Base-by-base conservation (phyloP, 2,888 invertebrate genomes). In the Coleophora deauratella region DNA sequence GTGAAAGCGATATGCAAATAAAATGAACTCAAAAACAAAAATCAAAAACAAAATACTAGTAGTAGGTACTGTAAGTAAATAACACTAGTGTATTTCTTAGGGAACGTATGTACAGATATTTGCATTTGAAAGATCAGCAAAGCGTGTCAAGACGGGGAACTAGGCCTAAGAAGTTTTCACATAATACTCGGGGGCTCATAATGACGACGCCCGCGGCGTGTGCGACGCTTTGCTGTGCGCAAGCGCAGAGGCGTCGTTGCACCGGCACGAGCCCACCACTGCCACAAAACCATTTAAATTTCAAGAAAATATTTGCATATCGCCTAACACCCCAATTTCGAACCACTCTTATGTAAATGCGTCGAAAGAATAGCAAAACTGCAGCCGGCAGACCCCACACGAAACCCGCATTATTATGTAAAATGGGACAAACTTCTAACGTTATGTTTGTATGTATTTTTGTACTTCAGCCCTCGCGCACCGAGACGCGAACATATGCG, bases 301-400 rank as follows among this genome's bases (percentile, higher is more conserved):
- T 72, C 57, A 72, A 75, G 67, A 66, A 81, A 80, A 82, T 82
- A 84, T 84, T 85, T 85, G 82, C 84, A 85, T 85, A 85, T 84
- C 84, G 76, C 73, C 75, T 77, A 77, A 79, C 78, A 70, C 79
- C 79, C 79, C 71, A 77, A 80, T 72, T 66, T 62, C 52, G 58
- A 58, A 59, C 66, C 66, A 71, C 70, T 82, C 69, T 73, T 72
- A 85, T 82, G 81, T 80, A 77, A 84, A 85, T 82, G 58, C 56
- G 55, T 54, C 52, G 54, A 55, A 57, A 70, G 77, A 74, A 75
- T 72, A 72, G 73, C 66, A 68, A 73, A 77, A 75, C 71, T 73
- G 72, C 81, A 75, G 69, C 75, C 75, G 76, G 65, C 59, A 66
- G 76, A 74, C 77, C 77, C 77, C 78, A 77, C 78, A 73, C 71